Conservation (phyloP, 2,888 invertebrate genomes). For the Lasiommata megera region DNA sequence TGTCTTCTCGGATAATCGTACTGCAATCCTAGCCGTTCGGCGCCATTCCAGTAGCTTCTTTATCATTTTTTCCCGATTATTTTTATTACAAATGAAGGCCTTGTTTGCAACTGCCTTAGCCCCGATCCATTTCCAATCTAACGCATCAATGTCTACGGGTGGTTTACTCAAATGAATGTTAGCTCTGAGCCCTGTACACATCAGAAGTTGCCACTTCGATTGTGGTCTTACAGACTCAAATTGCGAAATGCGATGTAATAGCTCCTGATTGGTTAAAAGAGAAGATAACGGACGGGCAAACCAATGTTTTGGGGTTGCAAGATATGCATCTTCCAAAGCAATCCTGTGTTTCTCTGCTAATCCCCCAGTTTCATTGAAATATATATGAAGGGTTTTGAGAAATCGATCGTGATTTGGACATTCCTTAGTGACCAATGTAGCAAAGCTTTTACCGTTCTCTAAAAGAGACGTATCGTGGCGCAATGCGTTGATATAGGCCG, state of each 20-base stretch:
- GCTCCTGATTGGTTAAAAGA: conserved; percentile 22
- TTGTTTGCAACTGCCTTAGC: conserved; percentile 51
- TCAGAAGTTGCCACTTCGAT: conserved; percentile 19
- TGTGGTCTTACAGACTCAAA: conserved; percentile 24
- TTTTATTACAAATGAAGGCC: conserved; percentile 39
- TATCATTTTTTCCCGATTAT: conserved; percentile 37
- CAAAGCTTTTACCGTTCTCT: conserved; percentile 35
- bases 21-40: conserved; percentile 44
- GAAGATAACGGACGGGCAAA: conserved; percentile 35
- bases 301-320: conserved; percentile 15
- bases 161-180: conserved; percentile 49
- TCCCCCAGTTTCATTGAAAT: conserved; percentile 51
- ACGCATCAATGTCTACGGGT: conserved; percentile 38
- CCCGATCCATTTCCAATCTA: conserved; percentile 47
- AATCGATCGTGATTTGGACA: conserved; percentile 43
- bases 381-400: conserved; percentile 45
- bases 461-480: conserved; percentile 48
- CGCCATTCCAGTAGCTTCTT: conserved; percentile 41
- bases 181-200: conserved; percentile 44
- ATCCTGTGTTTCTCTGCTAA: conserved; percentile 40
- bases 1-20: conserved; percentile 43
- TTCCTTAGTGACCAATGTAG: conserved; percentile 30
- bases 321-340: conserved; percentile 25
- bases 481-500: conserved; percentile 53
- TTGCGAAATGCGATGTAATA: conserved; percentile 31